Base-by-base conservation (phyloP, 2,888 invertebrate genomes). In the Scaptomyza tumidula region DNA sequence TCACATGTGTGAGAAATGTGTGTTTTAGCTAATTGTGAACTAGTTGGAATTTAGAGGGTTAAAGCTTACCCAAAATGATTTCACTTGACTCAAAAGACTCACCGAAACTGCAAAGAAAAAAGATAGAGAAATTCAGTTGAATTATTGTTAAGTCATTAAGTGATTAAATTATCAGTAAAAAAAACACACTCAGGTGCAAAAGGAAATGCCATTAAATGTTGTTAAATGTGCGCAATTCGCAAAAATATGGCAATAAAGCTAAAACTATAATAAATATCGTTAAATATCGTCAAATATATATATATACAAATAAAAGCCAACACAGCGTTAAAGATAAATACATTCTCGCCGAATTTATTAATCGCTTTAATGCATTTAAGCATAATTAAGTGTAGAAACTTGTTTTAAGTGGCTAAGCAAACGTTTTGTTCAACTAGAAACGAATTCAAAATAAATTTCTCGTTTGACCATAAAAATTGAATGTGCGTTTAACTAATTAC, bases 31-130 rank as follows among this genome's bases (percentile, higher is more conserved):
- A 61, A 24, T 59, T 31, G 35, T 24, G 9, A 35, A 16, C 31
- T 7, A 31, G n/a, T 33, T 39, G 7, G 5, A 55, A 7, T 14
- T 7, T 19, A 4, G 3, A 13, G 14, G 39, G 27, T 19, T 6
- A 3, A 16, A 50, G 52, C 44, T 49, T 45, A 33, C 43, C 33
- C 11, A 14, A 13, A 13, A 9, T 4, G 7, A 33, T 29, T 53
- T 33, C 59, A 54, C 29, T 29, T 29, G 29, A 7, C 7, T 29
- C 19, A 19, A 7, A 29, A 29, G 60, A 82, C 85, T 82, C 75
- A 82, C 85, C 84, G 84, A 84, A 81, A 80, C 86, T 80, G 81
- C 66, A 86, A 86, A 68, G 45, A 62, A 86, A 64, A 86, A 62
- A 70, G 45, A 60, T 11, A 60, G 29, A 62, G 16, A 55, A 0